Conservation (phyloP, 2,113 vertebrate species). For the Macquaria australasica region DNA sequence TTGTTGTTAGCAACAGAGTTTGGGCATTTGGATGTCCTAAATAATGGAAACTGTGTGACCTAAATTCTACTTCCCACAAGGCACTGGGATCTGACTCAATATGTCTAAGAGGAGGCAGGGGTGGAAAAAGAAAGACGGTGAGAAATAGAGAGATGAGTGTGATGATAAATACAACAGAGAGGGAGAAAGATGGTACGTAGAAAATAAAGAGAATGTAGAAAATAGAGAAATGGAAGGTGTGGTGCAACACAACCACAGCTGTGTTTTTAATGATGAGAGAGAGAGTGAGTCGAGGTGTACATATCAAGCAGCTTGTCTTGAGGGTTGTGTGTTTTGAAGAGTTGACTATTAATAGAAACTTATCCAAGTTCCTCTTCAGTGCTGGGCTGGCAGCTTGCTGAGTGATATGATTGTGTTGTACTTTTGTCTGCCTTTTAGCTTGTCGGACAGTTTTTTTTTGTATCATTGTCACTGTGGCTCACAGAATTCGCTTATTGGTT, state of each 20-base stretch:
- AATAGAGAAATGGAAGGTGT: not conserved
- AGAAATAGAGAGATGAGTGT: not conserved
- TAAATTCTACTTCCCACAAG: conserved; percentile 48
- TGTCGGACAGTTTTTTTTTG: not conserved
- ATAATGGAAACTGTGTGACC: conserved; percentile 74
- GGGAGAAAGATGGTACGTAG: not conserved
- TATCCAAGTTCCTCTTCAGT: conserved; percentile 33
- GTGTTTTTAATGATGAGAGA: not conserved
- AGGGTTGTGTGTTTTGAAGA: conserved; percentile 23
- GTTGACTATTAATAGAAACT: conserved; percentile 45
- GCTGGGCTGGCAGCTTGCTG: conserved; percentile 4
- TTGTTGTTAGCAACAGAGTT: conserved; percentile 71
- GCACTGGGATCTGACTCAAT: conserved; percentile 48
- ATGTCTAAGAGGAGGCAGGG: conserved; percentile 12
- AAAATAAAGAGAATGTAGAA: not conserved
- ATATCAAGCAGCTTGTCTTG: conserved; percentile 18
- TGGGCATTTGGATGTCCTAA: conserved; percentile 45
- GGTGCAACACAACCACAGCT: conserved; percentile 14
- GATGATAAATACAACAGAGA: not conserved
- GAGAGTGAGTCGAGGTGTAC: not conserved
- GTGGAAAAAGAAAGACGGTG: conserved; percentile 30
- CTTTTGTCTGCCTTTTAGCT: not conserved
- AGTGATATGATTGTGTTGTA: not conserved
- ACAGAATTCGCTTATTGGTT: not conserved
- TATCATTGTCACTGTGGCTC: not conserved